A percentile compares a stretch with the other conserved stretches of the same genome.
phyloP scores from a whole-genome alignment of 1,140 invertebrate genomes.

The Heliothis virescens region DNA sequence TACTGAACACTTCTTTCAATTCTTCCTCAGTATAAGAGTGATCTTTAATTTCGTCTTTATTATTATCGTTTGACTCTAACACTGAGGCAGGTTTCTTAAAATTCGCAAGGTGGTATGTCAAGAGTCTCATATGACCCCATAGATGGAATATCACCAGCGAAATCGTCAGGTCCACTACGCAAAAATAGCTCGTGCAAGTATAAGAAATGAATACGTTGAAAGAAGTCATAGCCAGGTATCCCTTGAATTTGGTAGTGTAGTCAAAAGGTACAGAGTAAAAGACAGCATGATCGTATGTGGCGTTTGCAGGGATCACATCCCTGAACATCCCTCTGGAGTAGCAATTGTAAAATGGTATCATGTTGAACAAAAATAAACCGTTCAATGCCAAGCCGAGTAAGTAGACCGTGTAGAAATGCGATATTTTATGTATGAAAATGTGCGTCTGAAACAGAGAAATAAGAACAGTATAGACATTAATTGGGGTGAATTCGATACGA shows the following conservation, averaged over 20 bases:
- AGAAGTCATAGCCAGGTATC: neutral
- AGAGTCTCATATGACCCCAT: conserved; percentile 9
- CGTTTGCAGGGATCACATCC: neutral
- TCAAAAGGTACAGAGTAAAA: neutral
- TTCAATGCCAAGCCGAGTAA: conserved; percentile 27
- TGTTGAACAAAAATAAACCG: neutral
- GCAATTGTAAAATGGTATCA: conserved; percentile 6
- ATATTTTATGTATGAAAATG: conserved; percentile 56
- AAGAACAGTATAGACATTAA: neutral
- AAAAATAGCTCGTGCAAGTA: neutral
- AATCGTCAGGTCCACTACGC: neutral
- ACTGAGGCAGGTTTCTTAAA: conserved; percentile 1
- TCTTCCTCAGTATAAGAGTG: neutral
- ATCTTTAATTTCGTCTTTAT: neutral
- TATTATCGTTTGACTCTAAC: neutral
- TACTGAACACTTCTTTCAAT: neutral
- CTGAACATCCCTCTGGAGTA: neutral
- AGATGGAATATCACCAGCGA: neutral
- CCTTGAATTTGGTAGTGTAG: neutral
- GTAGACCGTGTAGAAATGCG: conserved; percentile 56
- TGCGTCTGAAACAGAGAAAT: conserved; percentile 54
- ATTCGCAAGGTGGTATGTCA: neutral
- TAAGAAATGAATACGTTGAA: neutral
- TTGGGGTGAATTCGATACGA: neutral
- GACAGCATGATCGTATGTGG: neutral